Conservation (phyloP, 2,113 vertebrate genomes). For the Gavialis gangeticus region DNA sequence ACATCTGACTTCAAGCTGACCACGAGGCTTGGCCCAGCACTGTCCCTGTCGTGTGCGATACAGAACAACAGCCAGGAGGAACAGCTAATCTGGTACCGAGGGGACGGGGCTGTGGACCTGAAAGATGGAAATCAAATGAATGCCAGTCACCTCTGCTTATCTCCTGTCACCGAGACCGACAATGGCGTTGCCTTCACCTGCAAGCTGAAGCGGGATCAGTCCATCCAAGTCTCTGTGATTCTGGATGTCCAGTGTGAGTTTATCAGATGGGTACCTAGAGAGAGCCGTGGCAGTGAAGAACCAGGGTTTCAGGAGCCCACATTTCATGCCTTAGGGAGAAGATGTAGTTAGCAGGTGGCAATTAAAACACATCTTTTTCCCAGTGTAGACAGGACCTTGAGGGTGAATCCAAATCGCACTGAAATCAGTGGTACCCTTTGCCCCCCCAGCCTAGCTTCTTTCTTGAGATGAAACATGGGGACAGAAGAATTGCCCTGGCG, state of each 20-base stretch:
- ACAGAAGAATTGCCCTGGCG: background rate
- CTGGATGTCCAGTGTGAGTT: slow-evolving; percentile 83
- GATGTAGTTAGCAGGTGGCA: slow-evolving; percentile 31
- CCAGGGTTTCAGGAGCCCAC: background rate
- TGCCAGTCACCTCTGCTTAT: slow-evolving; percentile 79
- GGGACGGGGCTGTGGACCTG: slow-evolving; percentile 43
- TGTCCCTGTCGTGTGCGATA: slow-evolving; percentile 71
- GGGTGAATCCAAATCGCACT: background rate
- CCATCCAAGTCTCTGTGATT: slow-evolving; percentile 67
- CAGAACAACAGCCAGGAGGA: slow-evolving; percentile 68
- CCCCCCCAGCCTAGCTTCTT: slow-evolving; percentile 18
- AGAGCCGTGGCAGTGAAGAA: background rate
- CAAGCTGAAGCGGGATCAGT: slow-evolving; percentile 65
- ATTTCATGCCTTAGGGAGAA: slow-evolving; percentile 16
- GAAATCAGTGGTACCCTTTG: background rate
- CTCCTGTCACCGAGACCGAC: slow-evolving; percentile 59
- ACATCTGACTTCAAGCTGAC: slow-evolving; percentile 44
- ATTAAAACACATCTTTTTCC: slow-evolving; percentile 50
- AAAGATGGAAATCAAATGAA: slow-evolving; percentile 77
- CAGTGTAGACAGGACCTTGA: background rate
- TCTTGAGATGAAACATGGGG: slow-evolving; percentile 32
- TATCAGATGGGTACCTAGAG: rapidly evolving
- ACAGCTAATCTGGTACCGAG: slow-evolving; percentile 81
- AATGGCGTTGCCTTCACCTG: slow-evolving; percentile 77
- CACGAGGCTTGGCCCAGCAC: rapidly evolving